Conservation (phyloP, 1,140 invertebrate genomes). For the Planococcus citri region DNA sequence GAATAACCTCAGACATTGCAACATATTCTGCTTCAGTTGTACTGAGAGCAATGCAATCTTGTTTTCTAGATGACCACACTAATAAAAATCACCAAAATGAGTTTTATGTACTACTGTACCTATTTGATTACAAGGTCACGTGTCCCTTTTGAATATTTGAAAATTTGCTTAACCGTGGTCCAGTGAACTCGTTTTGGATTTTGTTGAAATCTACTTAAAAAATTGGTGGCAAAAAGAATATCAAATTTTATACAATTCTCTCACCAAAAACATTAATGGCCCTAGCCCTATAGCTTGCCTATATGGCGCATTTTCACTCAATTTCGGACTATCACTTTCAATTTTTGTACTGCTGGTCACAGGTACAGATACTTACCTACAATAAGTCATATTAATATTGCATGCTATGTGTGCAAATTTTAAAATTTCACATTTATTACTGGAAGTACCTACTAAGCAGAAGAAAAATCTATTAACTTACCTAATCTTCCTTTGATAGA, state of each 20-base stretch:
- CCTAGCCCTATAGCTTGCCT: slow-evolving; percentile 32
- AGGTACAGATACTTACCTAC: slow-evolving; percentile 32
- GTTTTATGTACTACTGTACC: neutral
- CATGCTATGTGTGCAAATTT: too few species aligned
- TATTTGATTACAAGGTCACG: slow-evolving; percentile 21
- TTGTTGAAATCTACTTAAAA: slow-evolving; percentile 29
- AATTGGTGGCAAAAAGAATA: slow-evolving; percentile 32
- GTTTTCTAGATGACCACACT: slow-evolving; percentile 28
- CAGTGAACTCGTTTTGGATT: slow-evolving; percentile 26
- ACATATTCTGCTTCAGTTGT: slow-evolving; percentile 31
- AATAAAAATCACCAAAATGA: slow-evolving; percentile 24
- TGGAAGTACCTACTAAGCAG: too few species aligned
- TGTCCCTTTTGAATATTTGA: slow-evolving; percentile 30
- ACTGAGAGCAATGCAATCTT: too few species aligned
- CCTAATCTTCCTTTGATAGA: too few species aligned
- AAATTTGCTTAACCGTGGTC: slow-evolving; percentile 29
- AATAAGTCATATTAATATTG: slow-evolving; percentile 32
- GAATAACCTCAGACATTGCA: slow-evolving; percentile 27
- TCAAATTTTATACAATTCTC: slow-evolving; percentile 34
- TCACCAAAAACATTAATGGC: slow-evolving; percentile 32
- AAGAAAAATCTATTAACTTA: too few species aligned
- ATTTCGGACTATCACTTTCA: neutral
- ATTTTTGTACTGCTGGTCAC: slow-evolving; percentile 32
- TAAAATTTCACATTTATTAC: too few species aligned
- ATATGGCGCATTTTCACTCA: slow-evolving; percentile 28